Evolutionary conservation across 2,113 vertebrate species (phyloP), one percentile per base, ranked within the genome.

Genomic region (Phaethornis superciliosus): DNA sequence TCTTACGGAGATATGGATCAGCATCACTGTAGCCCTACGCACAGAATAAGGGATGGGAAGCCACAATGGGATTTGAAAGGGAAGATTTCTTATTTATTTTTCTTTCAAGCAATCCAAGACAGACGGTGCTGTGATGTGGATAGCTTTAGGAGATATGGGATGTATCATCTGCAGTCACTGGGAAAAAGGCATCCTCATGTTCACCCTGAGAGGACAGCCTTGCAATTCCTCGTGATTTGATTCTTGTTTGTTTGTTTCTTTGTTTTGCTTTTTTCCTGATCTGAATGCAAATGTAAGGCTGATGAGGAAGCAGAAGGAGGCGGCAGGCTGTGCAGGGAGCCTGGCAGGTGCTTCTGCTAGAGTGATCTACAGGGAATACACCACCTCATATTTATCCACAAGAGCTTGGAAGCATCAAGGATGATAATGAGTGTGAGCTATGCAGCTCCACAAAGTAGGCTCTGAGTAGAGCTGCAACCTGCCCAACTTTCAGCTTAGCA

Each of bases 1-100:
- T 40, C 37, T 44, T 79, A 44, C 0, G 0, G 55, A 60, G 15
- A 10, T 46, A 72, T 32, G 2, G 3, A 46, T 12, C 1, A 1
- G 17, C 59, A 58, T 18, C 13, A 5, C 54, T 30, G 64, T 4
- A 63, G 44, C 28, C 24, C 21, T 37, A 18, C 2, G 10, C n/a
- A 69, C 13, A 76, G 28, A 58, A 40, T 26, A 71, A 47, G 42
- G 0, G 3, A 75, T 23, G 15, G 17, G 58, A 81, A 72, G 24
- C 28, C 27, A 79, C 51, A 72, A 33, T 22, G n/a, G 55, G 46
- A 58, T 68, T 51, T 63, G 19, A 89, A 81, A 8, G n/a, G 32
- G 24, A 88, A 75, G 20, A 35, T 21, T 23, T 6, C n/a, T 28
- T 27, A 26, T 27, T 47, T 28, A 18, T 20, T 37, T 33, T 27